Evolutionary conservation across 2,113 vertebrate species (phyloP).

Genomic region (Australoheros scitulus): DNA sequence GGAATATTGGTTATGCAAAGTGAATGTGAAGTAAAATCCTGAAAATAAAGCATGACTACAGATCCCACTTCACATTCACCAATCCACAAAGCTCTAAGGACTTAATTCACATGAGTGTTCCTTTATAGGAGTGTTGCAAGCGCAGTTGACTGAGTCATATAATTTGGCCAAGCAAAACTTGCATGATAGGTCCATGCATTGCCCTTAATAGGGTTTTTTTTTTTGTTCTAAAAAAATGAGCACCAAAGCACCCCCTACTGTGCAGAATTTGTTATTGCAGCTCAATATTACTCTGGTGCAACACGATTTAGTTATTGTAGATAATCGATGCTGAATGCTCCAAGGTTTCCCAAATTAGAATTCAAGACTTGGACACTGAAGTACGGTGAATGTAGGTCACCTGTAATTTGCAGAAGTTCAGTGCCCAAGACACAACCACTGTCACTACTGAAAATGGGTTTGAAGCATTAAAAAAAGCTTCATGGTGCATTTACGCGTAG

Average conservation of each 20-base stretch:
- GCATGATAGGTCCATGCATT: background rate
- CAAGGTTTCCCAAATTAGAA: background rate
- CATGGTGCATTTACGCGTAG: background rate
- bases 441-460: background rate
- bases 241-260: conserved; percentile 74
- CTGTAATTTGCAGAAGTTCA: background rate
- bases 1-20: background rate
- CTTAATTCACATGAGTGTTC: background rate
- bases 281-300: background rate
- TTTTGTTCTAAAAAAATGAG: background rate
- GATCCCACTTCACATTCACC: background rate
- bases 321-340: background rate
- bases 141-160: background rate
- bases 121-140: conserved; percentile 1
- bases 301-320: conserved; percentile 3
- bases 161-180: conserved; percentile 9
- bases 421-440: background rate
- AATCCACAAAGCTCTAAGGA: background rate
- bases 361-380: background rate
- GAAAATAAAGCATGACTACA: background rate
- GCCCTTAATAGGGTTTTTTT: background rate
- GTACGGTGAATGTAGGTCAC: background rate
- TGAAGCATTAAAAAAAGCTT: background rate
- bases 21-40: background rate
- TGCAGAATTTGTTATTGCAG: conserved; percentile 47